Base-by-base conservation (phyloP, 1,140 invertebrate genomes). In the Hypothenemus hampei region DNA sequence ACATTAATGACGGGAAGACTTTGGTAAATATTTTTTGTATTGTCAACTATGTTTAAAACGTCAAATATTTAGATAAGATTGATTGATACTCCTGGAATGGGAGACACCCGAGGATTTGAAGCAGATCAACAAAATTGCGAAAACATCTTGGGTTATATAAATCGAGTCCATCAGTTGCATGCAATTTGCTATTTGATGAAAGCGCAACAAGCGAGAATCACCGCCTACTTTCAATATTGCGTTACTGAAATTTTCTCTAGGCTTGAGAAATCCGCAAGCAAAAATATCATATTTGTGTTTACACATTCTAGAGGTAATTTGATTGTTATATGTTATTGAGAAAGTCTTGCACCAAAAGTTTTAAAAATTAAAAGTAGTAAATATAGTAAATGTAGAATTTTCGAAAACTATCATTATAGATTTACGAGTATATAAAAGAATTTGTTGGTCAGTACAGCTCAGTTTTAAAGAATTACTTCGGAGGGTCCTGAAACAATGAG, bases 241-340 rank as follows among this genome's bases (percentile, higher is more conserved):
- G 60, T 68, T 4, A 51, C 60, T 46, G 62, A 68, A 43, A 59
- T 69, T 18, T 47, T 69, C 15, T 64, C 65, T 0, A 50, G 63
- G 37, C 56, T 69, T 40, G 63, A 69, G 15, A 65, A 65, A 41
- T 63, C 60, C 6, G 66, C 66, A 1, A 46, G 58, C 16, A 50
- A 57, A 13, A 70, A 70, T 51, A 62, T 70, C 26, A 36, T 68
- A 8, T 70, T 70, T 52, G 35, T 67, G 4, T 70, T 68, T 46
- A 68, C 68, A 1, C 60, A 64, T 52, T 46, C 62, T 3, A 60
- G 58, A 49, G 60, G 60, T n/a, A 37, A 18, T n/a, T n/a, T n/a
- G n/a, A n/a, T n/a, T n/a, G n/a, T n/a, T n/a, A n/a, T n/a, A n/a
- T n/a, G n/a, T n/a, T n/a, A n/a, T n/a, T n/a, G n/a, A n/a, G n/a